phyloP scores from a whole-genome alignment of 2,888 invertebrate species.

The Anthophora plumipes region DNA sequence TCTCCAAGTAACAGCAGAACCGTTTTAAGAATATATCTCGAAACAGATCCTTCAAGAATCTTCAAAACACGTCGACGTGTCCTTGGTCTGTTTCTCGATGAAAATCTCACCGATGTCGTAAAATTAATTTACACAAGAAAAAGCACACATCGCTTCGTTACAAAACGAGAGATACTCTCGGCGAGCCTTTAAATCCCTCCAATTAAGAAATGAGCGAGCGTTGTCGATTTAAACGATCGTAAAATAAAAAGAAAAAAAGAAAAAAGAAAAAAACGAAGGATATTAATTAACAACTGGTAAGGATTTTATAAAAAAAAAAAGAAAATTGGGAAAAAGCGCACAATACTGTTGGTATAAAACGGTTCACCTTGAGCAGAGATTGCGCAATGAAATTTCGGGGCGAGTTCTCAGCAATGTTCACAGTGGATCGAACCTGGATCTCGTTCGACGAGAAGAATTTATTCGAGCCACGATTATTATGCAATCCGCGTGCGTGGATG shows the following conservation, averaged over 20 bases:
- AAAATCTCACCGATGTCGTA: no score
- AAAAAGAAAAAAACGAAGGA: neutral
- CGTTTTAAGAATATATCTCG: no score
- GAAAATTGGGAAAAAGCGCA: neutral
- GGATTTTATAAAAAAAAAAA: neutral
- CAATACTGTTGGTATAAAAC: constrained; percentile 6
- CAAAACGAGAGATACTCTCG: neutral
- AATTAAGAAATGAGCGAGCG: constrained; percentile 13
- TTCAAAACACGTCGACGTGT: no score
- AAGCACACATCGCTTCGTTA: neutral
- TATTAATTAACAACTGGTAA: constrained; percentile 25
- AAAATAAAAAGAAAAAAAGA: neutral
- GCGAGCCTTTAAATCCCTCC: neutral
- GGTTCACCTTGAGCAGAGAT: constrained; percentile 19
- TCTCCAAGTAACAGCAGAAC: no score
- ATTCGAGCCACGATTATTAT: constrained; percentile 39
- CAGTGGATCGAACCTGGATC: neutral
- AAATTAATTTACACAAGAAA: no score
- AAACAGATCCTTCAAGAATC: no score
- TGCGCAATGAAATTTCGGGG: constrained; percentile 2
- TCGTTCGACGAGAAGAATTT: constrained; percentile 3
- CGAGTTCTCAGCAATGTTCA: neutral
- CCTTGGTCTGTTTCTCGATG: no score
- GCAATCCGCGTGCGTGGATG: constrained; percentile 37
- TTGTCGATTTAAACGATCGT: neutral